Evolutionary conservation across 2,888 invertebrate species (phyloP).

Genomic region (Nysson spinosus): DNA sequence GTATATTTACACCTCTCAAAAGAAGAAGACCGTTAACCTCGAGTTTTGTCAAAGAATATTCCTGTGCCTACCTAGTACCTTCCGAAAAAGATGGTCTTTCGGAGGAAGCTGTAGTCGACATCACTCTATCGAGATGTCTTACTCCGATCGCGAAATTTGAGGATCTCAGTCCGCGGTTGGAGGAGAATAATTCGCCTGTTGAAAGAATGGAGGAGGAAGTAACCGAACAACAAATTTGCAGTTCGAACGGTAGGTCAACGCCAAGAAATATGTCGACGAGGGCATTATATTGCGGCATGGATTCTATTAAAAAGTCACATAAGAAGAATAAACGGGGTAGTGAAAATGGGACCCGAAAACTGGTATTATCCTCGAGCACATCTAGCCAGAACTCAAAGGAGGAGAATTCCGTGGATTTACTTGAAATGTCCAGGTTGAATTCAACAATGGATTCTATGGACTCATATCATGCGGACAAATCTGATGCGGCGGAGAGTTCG

Average conservation of each 20-base stretch:
- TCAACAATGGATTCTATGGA: too few species aligned
- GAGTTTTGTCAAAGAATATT: neutral
- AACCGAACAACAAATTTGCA: neutral
- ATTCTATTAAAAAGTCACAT: conserved; percentile 72
- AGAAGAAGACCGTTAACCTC: conserved; percentile 53
- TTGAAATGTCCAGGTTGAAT: too few species aligned
- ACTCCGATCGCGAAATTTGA: conserved; percentile 36
- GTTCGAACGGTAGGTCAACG: conserved; percentile 55
- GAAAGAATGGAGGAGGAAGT: neutral
- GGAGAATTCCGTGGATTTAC: too few species aligned
- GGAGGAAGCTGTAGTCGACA: conserved; percentile 7
- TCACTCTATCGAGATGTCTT: conserved; percentile 38
- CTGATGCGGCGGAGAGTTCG: too few species aligned
- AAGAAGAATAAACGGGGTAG: conserved; percentile 67
- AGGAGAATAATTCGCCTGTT: neutral
- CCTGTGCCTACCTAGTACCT: conserved; percentile 4
- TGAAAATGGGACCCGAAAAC: too few species aligned
- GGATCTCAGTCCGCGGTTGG: neutral
- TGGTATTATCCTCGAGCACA: too few species aligned
- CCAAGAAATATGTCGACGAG: conserved; percentile 62
- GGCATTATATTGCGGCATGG: conserved; percentile 60
- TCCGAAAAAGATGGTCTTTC: conserved; percentile 10
- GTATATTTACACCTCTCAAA: conserved; percentile 71
- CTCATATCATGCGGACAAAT: too few species aligned
- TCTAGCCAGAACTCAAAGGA: too few species aligned